Evolutionary conservation across 2,797 vertebrate species (phyloP), one percentile per base, ranked within the genome.

Genomic region (Sternotherus odoratus): DNA sequence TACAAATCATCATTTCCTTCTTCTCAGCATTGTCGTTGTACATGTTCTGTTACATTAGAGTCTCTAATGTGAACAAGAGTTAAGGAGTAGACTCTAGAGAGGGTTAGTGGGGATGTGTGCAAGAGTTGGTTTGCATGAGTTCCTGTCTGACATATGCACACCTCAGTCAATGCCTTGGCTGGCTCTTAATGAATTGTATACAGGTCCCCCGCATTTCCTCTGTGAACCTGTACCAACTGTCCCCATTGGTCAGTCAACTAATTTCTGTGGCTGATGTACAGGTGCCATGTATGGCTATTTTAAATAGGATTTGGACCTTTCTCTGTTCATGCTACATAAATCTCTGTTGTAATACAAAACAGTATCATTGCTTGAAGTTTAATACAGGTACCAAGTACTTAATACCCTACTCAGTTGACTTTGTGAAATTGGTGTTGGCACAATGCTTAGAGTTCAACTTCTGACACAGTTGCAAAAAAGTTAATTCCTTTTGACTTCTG

Each of bases 401-500:
- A 86, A 75, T 72, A 24, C 83, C 33, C 6, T 82, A 72, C 23
- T n/a, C 54, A 83, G 82, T 82, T 69, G 80, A 50, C 87, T 91
- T 89, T 90, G 79, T 66, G 92, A 94, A 94, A 88, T 21, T 46
- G 6, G 48, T 91, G n/a, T 92, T 94, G 91, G 77, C 84, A 90
- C 60, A 91, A 39, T 43, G 46, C 72, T 90, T 95, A 39, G 56
- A 89, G 90, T 91, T 83, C 49, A 79, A 66, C 79, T 85, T 95
- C 79, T 95, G 92, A 94, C 90, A 93, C 36, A 88, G 82, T 94
- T 90, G 83, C 51, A 63, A 66, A 86, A 77, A 96, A 93, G 89
- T 92, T 95, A 85, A 94, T 97, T 97, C 63, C 91, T 96, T 97
- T 95, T 96, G 95, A 97, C 94, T 96, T 94, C 93, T 97, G 92